These are phyloP conservation scores for Manis javanica DNA, from an alignment of 2,797 vertebrate species.

Conservation along the genomic window DNA sequence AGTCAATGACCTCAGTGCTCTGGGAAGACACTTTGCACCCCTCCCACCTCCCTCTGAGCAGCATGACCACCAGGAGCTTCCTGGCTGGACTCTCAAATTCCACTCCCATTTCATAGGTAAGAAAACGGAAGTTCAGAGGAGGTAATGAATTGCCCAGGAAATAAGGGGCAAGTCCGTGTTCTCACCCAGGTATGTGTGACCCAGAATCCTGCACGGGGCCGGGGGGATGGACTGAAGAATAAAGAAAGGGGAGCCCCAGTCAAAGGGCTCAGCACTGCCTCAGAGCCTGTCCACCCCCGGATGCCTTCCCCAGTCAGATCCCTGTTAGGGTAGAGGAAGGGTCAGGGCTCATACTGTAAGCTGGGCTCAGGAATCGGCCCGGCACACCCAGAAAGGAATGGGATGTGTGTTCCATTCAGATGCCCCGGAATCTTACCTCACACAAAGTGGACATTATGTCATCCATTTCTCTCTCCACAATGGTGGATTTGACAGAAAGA, in stretches of 20 bases:
- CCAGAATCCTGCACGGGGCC: background rate
- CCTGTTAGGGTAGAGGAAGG: background rate
- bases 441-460: background rate
- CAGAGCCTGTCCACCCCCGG: background rate
- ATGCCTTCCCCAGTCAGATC: background rate
- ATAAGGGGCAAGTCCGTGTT: background rate
- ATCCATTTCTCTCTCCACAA: background rate
- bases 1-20: background rate
- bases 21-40: too few relatives aligned
- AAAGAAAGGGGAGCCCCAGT: too few relatives aligned
- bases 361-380: background rate
- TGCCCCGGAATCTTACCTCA: background rate
- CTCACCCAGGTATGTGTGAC: background rate
- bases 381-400: background rate
- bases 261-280: background rate
- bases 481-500: background rate
- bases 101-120: background rate
- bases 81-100: background rate
- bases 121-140: background rate
- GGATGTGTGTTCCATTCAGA: too few relatives aligned
- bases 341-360: background rate
- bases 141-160: too few relatives aligned
- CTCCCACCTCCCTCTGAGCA: too few relatives aligned
- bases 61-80: background rate
- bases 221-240: background rate